Conservation (phyloP, 2,113 vertebrate species). For the Colius striatus region DNA sequence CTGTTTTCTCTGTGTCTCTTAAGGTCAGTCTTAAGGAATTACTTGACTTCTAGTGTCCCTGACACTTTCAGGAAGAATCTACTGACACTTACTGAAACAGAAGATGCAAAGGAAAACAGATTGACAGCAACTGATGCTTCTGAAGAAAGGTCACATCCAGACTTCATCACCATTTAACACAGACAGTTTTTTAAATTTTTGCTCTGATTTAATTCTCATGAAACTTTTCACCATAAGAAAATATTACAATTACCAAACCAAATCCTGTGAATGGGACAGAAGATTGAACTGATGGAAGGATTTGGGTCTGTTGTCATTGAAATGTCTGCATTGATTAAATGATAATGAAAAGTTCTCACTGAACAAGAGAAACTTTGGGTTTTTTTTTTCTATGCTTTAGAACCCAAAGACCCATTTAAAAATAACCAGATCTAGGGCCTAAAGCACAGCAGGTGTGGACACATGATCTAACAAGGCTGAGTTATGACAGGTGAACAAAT, state of each 20-base stretch:
- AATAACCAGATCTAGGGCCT: background rate
- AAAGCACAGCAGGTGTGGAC: background rate
- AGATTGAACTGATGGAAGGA: background rate
- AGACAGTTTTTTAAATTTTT: background rate
- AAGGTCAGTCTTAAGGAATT: constrained; percentile 2
- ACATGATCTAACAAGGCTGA: background rate
- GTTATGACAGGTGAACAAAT: constrained; percentile 10
- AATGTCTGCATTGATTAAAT: background rate
- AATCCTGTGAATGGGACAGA: background rate
- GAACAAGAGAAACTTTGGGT: background rate
- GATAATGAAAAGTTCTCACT: background rate
- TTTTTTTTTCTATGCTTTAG: background rate
- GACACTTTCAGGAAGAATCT: constrained; percentile 10
- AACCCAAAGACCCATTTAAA: background rate
- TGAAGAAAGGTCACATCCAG: background rate
- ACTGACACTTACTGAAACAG: background rate
- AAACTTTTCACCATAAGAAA: background rate
- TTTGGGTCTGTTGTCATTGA: background rate
- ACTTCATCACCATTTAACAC: background rate
- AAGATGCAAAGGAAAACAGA: background rate
- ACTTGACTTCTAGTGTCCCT: background rate
- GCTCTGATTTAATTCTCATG: background rate
- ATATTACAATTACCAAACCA: background rate
- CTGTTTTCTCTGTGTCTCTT: background rate
- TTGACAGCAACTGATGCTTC: background rate